A percentile compares a stretch with the other conserved stretches of the same genome.
These are phyloP conservation scores for Acestrorhynchus altus DNA, from an alignment of 2,797 vertebrate species.

Conservation along the genomic window DNA sequence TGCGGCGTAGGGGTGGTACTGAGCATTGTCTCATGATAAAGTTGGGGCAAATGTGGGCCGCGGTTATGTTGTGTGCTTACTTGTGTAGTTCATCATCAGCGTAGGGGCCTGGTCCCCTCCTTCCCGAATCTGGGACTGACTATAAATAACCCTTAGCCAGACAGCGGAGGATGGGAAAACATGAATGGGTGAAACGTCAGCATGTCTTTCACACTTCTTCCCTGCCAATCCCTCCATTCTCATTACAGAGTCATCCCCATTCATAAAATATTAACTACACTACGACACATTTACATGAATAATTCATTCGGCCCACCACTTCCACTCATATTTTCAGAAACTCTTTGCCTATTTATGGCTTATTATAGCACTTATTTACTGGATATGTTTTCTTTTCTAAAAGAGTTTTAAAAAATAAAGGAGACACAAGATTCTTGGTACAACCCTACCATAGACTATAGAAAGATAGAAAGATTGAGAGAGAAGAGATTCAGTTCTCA, in stretches of 20 bases:
- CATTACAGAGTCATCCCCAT: constrained; percentile 29
- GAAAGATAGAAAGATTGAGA: too few species aligned
- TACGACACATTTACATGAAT: constrained; percentile 24
- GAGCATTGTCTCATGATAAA: constrained; percentile 13
- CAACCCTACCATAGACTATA: too few species aligned
- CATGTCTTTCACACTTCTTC: constrained; percentile 32
- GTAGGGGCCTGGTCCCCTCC: constrained; percentile 32
- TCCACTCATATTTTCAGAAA: neutral
- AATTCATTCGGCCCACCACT: constrained; percentile 25
- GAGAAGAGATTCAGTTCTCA: too few species aligned
- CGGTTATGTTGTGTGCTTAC: constrained; percentile 11
- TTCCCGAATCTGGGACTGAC: constrained; percentile 33
- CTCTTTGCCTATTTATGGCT: constrained; percentile 28
- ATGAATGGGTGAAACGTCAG: constrained; percentile 50
- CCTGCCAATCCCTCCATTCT: constrained; percentile 39
- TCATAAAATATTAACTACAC: constrained; percentile 40
- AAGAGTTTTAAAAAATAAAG: too few species aligned
- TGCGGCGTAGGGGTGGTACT: neutral
- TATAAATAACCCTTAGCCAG: constrained; percentile 51
- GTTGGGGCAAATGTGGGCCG: constrained; percentile 16
- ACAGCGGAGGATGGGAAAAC: constrained; percentile 40
- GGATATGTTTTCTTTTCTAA: neutral
- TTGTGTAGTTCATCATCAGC: constrained; percentile 7
- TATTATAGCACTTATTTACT: neutral
- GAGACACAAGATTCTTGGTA: neutral